These are phyloP conservation scores for Axinella damicornis DNA, from an alignment of 37 sponge, comb jelly and placozoan genomes.

Conservation along the genomic window DNA sequence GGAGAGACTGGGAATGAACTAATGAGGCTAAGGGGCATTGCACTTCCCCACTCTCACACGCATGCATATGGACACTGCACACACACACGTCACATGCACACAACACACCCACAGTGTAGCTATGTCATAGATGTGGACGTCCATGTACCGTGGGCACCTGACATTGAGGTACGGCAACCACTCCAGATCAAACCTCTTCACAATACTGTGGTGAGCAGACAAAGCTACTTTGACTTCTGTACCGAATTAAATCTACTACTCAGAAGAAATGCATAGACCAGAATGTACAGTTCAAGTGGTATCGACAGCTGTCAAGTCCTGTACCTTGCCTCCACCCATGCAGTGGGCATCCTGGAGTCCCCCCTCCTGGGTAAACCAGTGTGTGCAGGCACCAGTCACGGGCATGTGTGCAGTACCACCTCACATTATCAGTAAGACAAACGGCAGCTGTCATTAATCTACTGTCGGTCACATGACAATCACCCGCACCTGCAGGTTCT, in stretches of 20 bases:
- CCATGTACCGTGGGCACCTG: slow-evolving; percentile 81
- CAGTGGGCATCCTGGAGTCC: slow-evolving; percentile 80
- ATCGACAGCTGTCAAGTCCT: not conserved
- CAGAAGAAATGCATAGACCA: too few species aligned
- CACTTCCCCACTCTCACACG: too few species aligned
- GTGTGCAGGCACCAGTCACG: slow-evolving; percentile 36
- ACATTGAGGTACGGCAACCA: slow-evolving; percentile 71
- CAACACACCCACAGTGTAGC: slow-evolving; percentile 64
- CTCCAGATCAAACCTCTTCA: slow-evolving; percentile 50
- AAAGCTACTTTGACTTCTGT: too few species aligned
- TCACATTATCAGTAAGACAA: slow-evolving; percentile 57
- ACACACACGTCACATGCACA: not conserved
- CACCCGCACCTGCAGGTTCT: slow-evolving; percentile 26
- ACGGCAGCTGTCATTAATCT: too few species aligned
- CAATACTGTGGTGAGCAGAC: slow-evolving; percentile 50
- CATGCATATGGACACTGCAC: too few species aligned
- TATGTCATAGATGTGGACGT: slow-evolving; percentile 79
- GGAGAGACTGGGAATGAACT: too few species aligned
- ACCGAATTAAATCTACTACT: too few species aligned
- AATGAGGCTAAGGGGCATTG: too few species aligned
- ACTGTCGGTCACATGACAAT: too few species aligned
- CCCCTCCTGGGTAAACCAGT: slow-evolving; percentile 57
- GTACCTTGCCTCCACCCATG: not conserved
- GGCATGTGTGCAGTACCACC: slow-evolving; percentile 55
- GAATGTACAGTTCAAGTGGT: too few species aligned